phyloP scores from a whole-genome alignment of 35 echinoderm and acorn worm genomes.

The Eucidaris tribuloides region DNA sequence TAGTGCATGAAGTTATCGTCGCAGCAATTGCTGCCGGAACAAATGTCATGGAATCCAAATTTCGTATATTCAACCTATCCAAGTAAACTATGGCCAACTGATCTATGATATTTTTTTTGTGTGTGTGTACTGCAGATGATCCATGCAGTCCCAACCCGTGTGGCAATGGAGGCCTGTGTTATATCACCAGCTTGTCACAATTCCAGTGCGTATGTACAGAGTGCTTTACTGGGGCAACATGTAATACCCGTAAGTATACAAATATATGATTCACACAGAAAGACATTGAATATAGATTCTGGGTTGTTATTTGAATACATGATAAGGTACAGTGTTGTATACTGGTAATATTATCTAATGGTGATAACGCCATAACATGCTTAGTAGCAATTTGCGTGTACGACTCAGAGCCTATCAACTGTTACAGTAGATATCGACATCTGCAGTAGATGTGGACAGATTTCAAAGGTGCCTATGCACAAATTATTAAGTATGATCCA shows the following conservation, averaged over 20 bases:
- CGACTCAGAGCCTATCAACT: too few species aligned
- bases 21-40: too few species aligned
- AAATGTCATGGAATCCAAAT: too few species aligned
- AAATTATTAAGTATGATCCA: too few species aligned
- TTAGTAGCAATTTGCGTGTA: background rate
- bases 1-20: too few species aligned
- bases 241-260: background rate
- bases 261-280: background rate
- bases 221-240: constrained; percentile 18
- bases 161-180: constrained; percentile 40
- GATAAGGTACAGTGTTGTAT: background rate
- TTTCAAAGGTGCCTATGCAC: too few species aligned
- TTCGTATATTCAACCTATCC: too few species aligned
- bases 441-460: too few species aligned
- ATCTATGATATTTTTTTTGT: too few species aligned
- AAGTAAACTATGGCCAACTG: too few species aligned
- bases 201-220: constrained; percentile 14
- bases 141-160: constrained; percentile 45
- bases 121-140: background rate
- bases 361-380: background rate
- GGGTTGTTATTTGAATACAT: too few species aligned
- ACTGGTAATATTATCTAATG: background rate
- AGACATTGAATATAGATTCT: background rate
- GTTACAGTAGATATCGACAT: too few species aligned
- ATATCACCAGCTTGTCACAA: background rate